Percentiles rank a stretch among this genome's conserved stretches.
phyloP scores from a whole-genome alignment of 1,140 invertebrate species.

The Rhizoglyphus robini region DNA sequence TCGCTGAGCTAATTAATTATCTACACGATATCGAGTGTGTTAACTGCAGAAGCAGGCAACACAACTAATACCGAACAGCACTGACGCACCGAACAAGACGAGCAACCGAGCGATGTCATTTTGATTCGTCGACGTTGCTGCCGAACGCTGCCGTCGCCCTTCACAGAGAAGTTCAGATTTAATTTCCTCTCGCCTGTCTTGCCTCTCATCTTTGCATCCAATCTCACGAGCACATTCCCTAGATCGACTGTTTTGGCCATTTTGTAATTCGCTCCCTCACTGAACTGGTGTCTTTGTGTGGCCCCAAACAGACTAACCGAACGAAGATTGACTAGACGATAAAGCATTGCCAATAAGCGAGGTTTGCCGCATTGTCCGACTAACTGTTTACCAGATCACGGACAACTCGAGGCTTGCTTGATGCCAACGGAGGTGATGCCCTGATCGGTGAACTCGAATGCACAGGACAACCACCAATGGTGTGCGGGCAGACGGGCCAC shows the following conservation, averaged over 20 bases:
- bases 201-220: constrained; percentile 9
- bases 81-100: no score
- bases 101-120: constrained; percentile 10
- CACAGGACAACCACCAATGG: no score
- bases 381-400: no score
- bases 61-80: not conserved
- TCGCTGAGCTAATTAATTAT: constrained; percentile 14
- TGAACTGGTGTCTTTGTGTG: not conserved
- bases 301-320: not conserved
- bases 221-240: not conserved
- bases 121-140: not conserved
- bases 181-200: constrained; percentile 10
- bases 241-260: not conserved
- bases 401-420: no score
- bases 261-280: not conserved
- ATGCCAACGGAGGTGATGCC: no score
- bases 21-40: constrained; percentile 14
- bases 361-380: no score
- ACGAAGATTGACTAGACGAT: not conserved
- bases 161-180: constrained; percentile 7
- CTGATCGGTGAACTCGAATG: no score
- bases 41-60: not conserved
- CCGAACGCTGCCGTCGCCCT: not conserved
- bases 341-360: no score
- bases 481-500: no score